phyloP scores from a whole-genome alignment of 2,113 vertebrate species.

The Regulus satrapa region DNA sequence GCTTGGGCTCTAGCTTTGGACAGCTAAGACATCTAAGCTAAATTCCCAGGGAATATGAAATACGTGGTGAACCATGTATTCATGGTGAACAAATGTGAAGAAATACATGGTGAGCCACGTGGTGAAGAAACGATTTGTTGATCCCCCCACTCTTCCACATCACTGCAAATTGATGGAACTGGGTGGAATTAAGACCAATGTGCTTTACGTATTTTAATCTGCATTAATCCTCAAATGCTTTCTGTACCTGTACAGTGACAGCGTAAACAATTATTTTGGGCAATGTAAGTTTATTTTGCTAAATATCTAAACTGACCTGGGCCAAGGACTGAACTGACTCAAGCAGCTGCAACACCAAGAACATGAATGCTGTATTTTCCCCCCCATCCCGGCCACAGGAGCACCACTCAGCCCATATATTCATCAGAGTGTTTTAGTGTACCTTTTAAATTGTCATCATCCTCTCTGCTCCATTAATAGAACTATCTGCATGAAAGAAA shows the following conservation, averaged over 20 bases:
- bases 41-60: background rate
- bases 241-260: background rate
- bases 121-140: background rate
- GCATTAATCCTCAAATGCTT: background rate
- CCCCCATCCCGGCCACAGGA: background rate
- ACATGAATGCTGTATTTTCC: background rate
- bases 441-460: slow-evolving; percentile 51
- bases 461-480: slow-evolving; percentile 38
- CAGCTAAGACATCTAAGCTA: background rate
- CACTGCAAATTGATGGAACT: background rate
- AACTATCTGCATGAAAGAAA: slow-evolving; percentile 49
- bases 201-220: background rate
- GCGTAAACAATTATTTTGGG: background rate
- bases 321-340: background rate
- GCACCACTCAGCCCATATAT: background rate
- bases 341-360: background rate
- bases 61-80: accelerated
- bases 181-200: background rate
- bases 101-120: background rate
- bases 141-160: background rate
- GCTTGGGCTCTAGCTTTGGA: background rate
- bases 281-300: background rate
- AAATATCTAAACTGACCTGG: background rate
- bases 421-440: slow-evolving; percentile 43
- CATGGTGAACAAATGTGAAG: background rate